Evolutionary conservation across 2,797 vertebrate genomes (phyloP).

Genomic region (Eptatretus atami): DNA sequence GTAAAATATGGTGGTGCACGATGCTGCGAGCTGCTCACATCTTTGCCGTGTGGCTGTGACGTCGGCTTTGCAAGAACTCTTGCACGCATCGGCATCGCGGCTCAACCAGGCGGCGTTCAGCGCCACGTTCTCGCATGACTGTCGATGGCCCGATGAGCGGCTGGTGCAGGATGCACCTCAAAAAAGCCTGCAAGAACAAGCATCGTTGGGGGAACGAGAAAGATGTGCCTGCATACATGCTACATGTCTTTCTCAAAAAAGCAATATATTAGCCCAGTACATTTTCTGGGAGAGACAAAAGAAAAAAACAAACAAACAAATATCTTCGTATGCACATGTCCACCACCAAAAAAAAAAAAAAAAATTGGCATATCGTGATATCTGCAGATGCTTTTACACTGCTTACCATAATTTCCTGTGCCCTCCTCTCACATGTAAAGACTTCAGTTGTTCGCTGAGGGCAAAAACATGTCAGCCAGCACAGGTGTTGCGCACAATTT

Average conservation of each 20-base stretch:
- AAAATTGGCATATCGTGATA: too few species aligned
- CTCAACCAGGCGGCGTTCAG: constrained; percentile 73
- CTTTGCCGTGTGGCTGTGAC: constrained; percentile 18
- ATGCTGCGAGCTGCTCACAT: constrained; percentile 18
- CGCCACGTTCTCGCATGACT: constrained; percentile 87
- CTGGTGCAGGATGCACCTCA: constrained; percentile 55
- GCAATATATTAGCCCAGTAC: too few species aligned
- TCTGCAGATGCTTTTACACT: not conserved
- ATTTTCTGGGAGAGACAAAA: too few species aligned
- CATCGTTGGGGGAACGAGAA: not conserved
- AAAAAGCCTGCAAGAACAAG: constrained; percentile 41
- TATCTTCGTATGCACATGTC: too few species aligned
- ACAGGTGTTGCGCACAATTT: too few species aligned
- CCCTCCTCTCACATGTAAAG: constrained; percentile 88
- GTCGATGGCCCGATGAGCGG: constrained; percentile 75
- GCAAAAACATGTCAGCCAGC: too few species aligned
- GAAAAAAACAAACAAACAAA: too few species aligned
- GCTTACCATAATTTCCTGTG: constrained; percentile 72
- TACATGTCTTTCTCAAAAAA: too few species aligned
- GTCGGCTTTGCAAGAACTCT: constrained; percentile 48
- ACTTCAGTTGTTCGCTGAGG: constrained; percentile 61
- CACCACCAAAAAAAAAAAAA: too few species aligned
- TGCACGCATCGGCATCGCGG: constrained; percentile 49
- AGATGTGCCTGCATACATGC: too few species aligned
- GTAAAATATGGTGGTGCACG: too few species aligned